These are phyloP conservation scores for Conomelus anceps DNA, from an alignment of 2,888 invertebrate genomes.

Conservation along the genomic window DNA sequence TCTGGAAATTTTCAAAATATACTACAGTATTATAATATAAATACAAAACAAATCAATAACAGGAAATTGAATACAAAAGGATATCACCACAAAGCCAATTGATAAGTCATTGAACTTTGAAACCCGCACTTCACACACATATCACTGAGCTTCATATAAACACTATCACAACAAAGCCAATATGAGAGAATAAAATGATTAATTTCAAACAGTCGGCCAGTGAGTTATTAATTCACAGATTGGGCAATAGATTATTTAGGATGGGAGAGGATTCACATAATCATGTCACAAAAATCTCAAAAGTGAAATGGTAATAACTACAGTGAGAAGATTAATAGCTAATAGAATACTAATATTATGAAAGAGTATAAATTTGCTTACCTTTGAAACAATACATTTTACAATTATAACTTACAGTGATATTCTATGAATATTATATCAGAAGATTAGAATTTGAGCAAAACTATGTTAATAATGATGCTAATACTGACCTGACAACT, in stretches of 20 bases:
- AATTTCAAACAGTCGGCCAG: not conserved
- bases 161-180: not conserved
- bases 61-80: not conserved
- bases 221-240: not conserved
- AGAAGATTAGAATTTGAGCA: too few species aligned
- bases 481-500: too few species aligned
- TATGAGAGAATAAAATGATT: not conserved
- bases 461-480: too few species aligned
- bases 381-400: not conserved
- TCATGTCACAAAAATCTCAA: not conserved
- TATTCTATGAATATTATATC: too few species aligned
- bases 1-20: not conserved
- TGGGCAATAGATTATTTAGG: not conserved
- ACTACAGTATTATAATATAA: not conserved
- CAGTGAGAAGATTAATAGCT: not conserved
- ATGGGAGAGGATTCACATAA: not conserved
- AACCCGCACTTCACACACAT: not conserved
- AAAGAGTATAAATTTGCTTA: not conserved
- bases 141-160: not conserved
- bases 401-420: not conserved
- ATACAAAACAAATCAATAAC: not conserved
- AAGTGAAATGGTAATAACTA: not conserved
- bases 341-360: not conserved
- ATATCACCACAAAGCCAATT: not conserved
- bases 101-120: not conserved